Conservation (phyloP, 2,888 invertebrate species). For the Myopa tessellatipennis region DNA sequence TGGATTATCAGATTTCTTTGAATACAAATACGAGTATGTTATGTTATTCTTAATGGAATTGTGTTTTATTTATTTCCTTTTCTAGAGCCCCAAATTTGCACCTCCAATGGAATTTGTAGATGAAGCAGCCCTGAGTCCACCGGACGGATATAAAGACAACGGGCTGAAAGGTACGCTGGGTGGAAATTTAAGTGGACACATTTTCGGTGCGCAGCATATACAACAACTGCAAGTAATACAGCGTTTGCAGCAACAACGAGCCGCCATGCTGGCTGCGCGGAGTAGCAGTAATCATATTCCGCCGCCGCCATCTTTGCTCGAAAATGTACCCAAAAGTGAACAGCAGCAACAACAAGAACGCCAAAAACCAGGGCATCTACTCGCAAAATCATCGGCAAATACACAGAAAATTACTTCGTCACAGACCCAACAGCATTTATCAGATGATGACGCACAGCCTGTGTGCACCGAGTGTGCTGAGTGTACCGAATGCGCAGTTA, state of each 20-base stretch:
- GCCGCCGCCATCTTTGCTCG: constrained; percentile 52
- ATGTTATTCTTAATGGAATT: background rate
- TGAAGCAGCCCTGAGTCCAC: constrained; percentile 88
- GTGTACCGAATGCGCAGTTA: constrained; percentile 68
- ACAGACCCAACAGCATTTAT: constrained; percentile 51
- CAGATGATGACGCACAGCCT: constrained; percentile 63
- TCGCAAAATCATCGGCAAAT: constrained; percentile 37
- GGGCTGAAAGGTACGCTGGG: constrained; percentile 75
- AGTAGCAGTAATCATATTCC: constrained; percentile 56
- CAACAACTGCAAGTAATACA: constrained; percentile 75
- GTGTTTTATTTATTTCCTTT: constrained; percentile 16
- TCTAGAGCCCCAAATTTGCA: constrained; percentile 73
- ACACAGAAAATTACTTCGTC: constrained; percentile 35
- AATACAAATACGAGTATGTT: background rate
- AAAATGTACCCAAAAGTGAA: constrained; percentile 42
- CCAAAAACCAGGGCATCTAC: constrained; percentile 46
- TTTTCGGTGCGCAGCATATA: constrained; percentile 75
- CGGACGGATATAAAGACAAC: constrained; percentile 91
- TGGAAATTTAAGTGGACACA: constrained; percentile 73
- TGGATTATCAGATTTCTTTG: too few species aligned
- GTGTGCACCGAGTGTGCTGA: constrained; percentile 68
- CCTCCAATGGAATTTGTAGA: constrained; percentile 80
- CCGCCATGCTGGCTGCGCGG: constrained; percentile 69
- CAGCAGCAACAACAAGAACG: constrained; percentile 42
- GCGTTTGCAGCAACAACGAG: constrained; percentile 73